A percentile compares a stretch with the other conserved stretches of the same genome.
These are phyloP conservation scores for Forbesichthys papilliferus DNA, from an alignment of 2,113 vertebrate species.

Conservation along the genomic window DNA sequence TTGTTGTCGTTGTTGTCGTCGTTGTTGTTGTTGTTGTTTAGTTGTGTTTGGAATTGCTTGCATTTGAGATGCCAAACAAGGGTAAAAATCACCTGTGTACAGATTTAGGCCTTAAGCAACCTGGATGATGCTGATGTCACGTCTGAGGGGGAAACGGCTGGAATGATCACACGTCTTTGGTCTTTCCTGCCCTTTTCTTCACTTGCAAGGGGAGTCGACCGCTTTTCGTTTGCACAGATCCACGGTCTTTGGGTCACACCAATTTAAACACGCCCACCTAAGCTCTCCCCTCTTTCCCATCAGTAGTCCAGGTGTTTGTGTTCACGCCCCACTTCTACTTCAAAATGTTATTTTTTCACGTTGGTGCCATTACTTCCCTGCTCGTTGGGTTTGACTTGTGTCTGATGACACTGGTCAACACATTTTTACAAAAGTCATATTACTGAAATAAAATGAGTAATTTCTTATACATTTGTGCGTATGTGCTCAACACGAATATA, in stretches of 20 bases:
- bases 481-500: no score
- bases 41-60: neutral
- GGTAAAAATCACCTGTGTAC: constrained; percentile 17
- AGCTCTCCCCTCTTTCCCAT: constrained; percentile 15
- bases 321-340: constrained; percentile 18
- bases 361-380: no score
- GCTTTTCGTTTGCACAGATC: constrained; percentile 23
- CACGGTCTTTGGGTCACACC: constrained; percentile 26
- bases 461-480: no score
- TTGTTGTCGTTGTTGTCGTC: no score
- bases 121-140: constrained; percentile 55
- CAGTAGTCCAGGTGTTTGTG: neutral
- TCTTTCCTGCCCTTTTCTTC: constrained; percentile 26
- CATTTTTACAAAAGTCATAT: no score
- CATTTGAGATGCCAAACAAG: neutral
- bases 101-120: constrained; percentile 34
- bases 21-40: neutral
- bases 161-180: constrained; percentile 47
- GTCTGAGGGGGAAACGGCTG: constrained; percentile 39
- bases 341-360: neutral
- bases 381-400: no score
- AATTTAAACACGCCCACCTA: constrained; percentile 3
- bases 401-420: no score
- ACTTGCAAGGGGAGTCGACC: constrained; percentile 24
- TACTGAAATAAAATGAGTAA: no score